phyloP scores from a whole-genome alignment of 2,113 vertebrate genomes.

The Phalacrocorax pelagicus region DNA sequence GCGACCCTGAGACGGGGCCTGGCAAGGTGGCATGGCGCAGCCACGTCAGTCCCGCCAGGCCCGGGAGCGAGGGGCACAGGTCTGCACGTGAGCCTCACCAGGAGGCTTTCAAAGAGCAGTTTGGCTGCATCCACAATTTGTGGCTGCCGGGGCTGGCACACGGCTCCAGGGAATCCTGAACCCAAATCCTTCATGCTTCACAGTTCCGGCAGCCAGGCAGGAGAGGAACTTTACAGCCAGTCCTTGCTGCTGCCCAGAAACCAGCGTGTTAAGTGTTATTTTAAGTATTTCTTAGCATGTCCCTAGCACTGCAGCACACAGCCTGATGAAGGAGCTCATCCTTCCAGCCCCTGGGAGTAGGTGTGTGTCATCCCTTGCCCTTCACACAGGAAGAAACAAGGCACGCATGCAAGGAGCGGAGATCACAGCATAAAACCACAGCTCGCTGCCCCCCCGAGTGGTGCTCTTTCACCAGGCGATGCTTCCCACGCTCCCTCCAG shows the following conservation, averaged over 20 bases:
- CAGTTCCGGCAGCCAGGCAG: neutral
- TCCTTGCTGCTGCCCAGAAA: neutral
- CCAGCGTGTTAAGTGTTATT: rapidly evolving
- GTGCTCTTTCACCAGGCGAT: rapidly evolving
- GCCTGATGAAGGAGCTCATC: neutral
- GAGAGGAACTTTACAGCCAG: neutral
- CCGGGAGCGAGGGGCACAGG: neutral
- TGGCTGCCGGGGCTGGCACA: neutral
- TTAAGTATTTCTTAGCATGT: rapidly evolving
- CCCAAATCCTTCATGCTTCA: neutral
- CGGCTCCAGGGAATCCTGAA: neutral
- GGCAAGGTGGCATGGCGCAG: rapidly evolving
- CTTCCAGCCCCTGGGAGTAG: neutral
- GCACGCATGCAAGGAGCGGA: neutral
- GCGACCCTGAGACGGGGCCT: neutral
- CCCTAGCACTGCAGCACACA: neutral
- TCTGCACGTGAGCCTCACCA: neutral
- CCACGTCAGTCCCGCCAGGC: rapidly evolving
- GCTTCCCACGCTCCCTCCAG: neutral
- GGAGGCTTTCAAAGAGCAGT: neutral
- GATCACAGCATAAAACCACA: neutral
- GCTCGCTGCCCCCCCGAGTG: rapidly evolving
- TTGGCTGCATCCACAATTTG: rapidly evolving
- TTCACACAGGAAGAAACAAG: rapidly evolving
- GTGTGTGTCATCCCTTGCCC: neutral